A percentile compares a stretch with the other conserved stretches of the same genome.
Evolutionary conservation across 2,888 invertebrate genomes (phyloP).

Genomic region (Orchesellides sinensis): DNA sequence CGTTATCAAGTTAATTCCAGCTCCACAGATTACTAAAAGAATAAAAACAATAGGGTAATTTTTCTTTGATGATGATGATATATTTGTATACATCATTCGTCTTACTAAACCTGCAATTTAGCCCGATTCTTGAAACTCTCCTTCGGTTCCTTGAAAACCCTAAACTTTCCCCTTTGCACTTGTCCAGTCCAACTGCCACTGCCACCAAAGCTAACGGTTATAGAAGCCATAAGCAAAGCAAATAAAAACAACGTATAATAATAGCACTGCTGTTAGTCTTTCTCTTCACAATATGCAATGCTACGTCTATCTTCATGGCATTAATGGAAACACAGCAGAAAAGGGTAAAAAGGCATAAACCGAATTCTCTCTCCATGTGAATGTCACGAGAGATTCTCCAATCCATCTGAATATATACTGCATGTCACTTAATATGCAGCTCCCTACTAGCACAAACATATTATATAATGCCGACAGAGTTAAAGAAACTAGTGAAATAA

Average conservation of each 20-base stretch:
- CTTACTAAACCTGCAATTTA: neutral
- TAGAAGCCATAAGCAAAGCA: slow-evolving; percentile 11
- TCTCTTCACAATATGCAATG: neutral
- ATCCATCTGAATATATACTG: no score
- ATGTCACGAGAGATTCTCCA: no score
- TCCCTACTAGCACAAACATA: neutral
- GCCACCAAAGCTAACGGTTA: neutral
- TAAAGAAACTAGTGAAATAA: slow-evolving; percentile 5
- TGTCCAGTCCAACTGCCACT: no score
- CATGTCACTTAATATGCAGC: no score
- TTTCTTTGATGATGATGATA: no score
- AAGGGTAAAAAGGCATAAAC: slow-evolving; percentile 6
- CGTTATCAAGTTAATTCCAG: no score
- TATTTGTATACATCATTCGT: no score
- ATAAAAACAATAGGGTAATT: no score
- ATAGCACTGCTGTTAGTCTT: neutral
- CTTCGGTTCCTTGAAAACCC: neutral
- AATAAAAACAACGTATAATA: neutral
- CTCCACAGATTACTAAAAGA: no score
- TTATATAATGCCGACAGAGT: neutral
- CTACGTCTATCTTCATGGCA: neutral
- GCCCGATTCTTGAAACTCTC: neutral
- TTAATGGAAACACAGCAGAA: slow-evolving; percentile 1
- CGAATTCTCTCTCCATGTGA: neutral
- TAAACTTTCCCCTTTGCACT: neutral